Conservation (phyloP, 2,888 invertebrate species). For the Agrenia bidenticulata region DNA sequence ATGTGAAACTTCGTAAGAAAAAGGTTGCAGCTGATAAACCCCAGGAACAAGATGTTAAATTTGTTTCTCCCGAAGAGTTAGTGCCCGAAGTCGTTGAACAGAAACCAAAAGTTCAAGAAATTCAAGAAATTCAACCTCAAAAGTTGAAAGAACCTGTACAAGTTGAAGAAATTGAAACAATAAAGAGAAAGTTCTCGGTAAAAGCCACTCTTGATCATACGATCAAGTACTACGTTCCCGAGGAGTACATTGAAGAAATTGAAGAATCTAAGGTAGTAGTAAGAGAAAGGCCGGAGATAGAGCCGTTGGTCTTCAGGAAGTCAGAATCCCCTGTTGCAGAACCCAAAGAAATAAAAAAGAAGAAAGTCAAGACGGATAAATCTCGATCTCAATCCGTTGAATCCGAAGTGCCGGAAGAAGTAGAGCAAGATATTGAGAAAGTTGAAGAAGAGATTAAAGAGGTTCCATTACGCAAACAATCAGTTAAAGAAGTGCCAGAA, state of each 20-base stretch:
- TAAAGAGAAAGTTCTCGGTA: conserved; percentile 2
- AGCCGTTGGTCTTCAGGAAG: conserved; percentile 17
- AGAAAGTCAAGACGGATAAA: conserved; percentile 31
- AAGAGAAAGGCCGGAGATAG: conserved; percentile 2
- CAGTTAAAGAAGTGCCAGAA: conserved; percentile 27
- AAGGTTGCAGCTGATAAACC: conserved; percentile 51
- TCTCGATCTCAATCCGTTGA: conserved; percentile 22
- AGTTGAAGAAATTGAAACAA: conserved; percentile 24
- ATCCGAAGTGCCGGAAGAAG: conserved; percentile 51
- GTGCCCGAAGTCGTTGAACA: background rate
- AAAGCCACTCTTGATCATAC: background rate
- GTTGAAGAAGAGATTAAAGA: conserved; percentile 1
- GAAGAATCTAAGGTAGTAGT: conserved; percentile 11
- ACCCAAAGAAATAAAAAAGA: conserved; percentile 48
- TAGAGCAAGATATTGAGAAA: conserved; percentile 25
- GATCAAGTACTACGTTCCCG: conserved; percentile 11
- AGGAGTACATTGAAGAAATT: conserved; percentile 21
- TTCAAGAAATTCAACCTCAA: conserved; percentile 35
- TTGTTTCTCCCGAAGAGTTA: conserved; percentile 66
- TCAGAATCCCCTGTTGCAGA: conserved; percentile 47
- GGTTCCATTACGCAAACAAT: conserved; percentile 29
- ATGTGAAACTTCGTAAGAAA: conserved; percentile 56
- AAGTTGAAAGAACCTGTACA: conserved; percentile 52
- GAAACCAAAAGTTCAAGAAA: too few relatives aligned
- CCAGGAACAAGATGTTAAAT: conserved; percentile 61